Conservation (phyloP, 2,888 invertebrate genomes). For the Sesamia inferens region DNA sequence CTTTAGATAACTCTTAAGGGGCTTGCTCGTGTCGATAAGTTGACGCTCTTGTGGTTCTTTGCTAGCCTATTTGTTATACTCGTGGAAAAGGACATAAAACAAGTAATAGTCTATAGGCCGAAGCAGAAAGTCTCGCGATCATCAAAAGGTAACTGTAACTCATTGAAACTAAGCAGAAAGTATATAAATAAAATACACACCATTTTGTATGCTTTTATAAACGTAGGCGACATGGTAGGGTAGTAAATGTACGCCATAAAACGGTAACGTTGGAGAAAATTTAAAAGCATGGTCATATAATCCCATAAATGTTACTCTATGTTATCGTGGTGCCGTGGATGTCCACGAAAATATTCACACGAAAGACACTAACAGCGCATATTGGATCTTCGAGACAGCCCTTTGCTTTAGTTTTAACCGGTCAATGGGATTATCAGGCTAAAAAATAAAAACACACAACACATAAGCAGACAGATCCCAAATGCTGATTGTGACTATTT, state of each 20-base stretch:
- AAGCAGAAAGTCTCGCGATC: too few relatives aligned
- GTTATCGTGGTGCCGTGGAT: neutral
- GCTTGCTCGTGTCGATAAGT: constrained; percentile 7
- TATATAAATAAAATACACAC: neutral
- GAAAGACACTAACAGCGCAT: neutral
- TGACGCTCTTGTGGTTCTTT: neutral
- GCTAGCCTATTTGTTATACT: neutral
- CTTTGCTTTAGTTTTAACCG: neutral
- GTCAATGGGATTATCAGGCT: neutral
- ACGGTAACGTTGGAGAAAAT: neutral
- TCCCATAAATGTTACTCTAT: neutral
- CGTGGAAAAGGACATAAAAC: neutral
- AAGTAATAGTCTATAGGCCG: too few relatives aligned
- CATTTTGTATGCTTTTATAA: neutral
- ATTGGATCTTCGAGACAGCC: neutral
- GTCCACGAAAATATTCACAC: neutral
- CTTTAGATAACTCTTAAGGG: constrained; percentile 30
- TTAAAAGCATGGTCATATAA: neutral
- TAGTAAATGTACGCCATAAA: neutral
- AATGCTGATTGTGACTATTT: neutral
- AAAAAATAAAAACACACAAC: neutral
- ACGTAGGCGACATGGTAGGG: neutral
- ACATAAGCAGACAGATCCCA: neutral
- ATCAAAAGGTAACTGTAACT: neutral
- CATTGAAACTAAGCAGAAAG: neutral